Percentiles rank a stretch among this genome's conserved stretches.
phyloP scores from a whole-genome alignment of 2,797 vertebrate genomes.

The Onychomys leucogaster region DNA sequence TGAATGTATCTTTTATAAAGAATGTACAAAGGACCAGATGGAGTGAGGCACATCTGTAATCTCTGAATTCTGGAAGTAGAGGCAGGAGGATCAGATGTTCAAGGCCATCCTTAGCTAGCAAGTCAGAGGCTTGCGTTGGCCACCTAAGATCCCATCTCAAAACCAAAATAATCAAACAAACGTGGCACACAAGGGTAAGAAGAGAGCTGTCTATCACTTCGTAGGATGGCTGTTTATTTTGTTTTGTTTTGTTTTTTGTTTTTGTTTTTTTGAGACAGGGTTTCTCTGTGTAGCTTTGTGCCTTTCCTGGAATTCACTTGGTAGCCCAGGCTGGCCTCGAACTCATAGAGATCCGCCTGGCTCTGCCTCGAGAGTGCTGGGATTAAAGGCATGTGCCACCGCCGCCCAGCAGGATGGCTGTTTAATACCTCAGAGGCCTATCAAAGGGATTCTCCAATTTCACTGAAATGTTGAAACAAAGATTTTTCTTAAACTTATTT shows the following conservation, averaged over 20 bases:
- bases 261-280: too few relatives aligned
- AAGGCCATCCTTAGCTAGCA: not conserved
- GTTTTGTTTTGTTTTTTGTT: too few relatives aligned
- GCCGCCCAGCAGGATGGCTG: too few relatives aligned
- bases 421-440: not conserved
- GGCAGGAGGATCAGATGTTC: not conserved
- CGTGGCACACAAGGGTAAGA: not conserved
- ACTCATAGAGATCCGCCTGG: too few relatives aligned
- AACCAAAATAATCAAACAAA: not conserved
- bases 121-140: not conserved
- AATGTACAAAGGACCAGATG: not conserved
- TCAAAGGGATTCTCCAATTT: constrained; percentile 1
- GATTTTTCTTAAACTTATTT: not conserved
- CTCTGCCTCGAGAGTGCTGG: too few relatives aligned
- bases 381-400: too few relatives aligned
- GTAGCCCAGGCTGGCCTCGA: too few relatives aligned
- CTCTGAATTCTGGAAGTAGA: not conserved
- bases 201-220: not conserved
- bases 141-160: not conserved
- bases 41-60: not conserved
- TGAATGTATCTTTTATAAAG: not conserved
- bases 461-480: not conserved
- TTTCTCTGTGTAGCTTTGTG: too few relatives aligned
- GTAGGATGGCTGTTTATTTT: not conserved
- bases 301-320: too few relatives aligned